Evolutionary conservation across 2,888 invertebrate genomes (phyloP), one percentile per base, ranked within the genome.

Genomic region (Spilosoma lubricipeda): DNA sequence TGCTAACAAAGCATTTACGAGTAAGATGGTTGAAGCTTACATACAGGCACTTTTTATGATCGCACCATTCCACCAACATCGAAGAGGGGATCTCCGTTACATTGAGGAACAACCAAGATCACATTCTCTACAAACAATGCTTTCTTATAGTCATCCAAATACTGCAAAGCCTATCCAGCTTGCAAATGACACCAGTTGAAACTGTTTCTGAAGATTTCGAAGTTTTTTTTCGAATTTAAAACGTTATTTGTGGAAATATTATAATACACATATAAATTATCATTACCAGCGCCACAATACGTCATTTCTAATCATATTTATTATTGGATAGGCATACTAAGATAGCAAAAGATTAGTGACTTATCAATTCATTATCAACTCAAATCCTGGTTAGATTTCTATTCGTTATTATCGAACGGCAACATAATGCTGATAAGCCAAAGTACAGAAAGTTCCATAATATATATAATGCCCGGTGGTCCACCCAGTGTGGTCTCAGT

Each of bases 401-500:
- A 59, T 59, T 27, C 59, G 23, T 23, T 13, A 30, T 33, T 52
- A 52, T 33, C 30, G 13, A 48, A 48, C 9, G 33, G 23, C 20
- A 68, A 52, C 48, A 33, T 59, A 13, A 39, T 20, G 27, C 59
- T 56, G 59, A 69, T 39, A 64, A 73, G 70, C 75, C 71, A 76
- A 77, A 67, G 84, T 66, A 79, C 71, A 79, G 39, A 73, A 48
- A 68, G 79, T 78, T 77, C 71, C 78, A 83, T 73, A 30, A 33
- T 27, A 59, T 9, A 27, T 3, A 79, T 72, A 74, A 76, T n/a
- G 69, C 77, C 74, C 82, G 85, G 84, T 87, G 86, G 84, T 81
- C 87, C 91, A 67, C 88, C 88, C 89, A 86, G 94, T 94, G 94
- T 94, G 94, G 95, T 94, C 94, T 89, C 84, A 81, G 85, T 90